A percentile compares a stretch with the other conserved stretches of the same genome.
Evolutionary conservation across 2,888 invertebrate species (phyloP).

Genomic region (Synanthedon formicaeformis): DNA sequence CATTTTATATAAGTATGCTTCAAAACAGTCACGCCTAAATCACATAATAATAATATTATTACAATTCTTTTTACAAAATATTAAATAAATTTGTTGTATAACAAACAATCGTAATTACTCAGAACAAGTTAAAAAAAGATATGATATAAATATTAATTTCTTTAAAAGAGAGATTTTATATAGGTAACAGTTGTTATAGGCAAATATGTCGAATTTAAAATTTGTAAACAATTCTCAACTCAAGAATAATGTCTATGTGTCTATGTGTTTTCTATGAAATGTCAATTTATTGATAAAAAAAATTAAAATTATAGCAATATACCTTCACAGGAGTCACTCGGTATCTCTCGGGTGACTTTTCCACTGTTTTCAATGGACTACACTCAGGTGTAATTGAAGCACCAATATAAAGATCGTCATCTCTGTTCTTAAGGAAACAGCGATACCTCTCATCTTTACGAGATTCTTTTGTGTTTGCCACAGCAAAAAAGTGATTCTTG

Average conservation of each 20-base stretch:
- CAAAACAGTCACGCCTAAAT: neutral
- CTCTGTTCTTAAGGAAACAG: constrained; percentile 93
- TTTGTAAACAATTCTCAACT: too few species aligned
- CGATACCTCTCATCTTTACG: constrained; percentile 94
- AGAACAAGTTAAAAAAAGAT: too few species aligned
- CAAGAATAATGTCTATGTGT: too few species aligned
- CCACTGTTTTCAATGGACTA: constrained; percentile 90
- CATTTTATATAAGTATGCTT: constrained; percentile 6
- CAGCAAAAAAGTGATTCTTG: constrained; percentile 96
- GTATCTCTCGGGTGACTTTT: constrained; percentile 91
- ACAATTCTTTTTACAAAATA: neutral
- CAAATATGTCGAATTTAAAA: too few species aligned
- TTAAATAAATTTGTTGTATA: neutral
- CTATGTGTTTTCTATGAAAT: neutral
- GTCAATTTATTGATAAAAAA: constrained; percentile 1
- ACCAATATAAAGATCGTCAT: constrained; percentile 92
- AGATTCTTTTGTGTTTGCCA: constrained; percentile 96
- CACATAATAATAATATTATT: neutral
- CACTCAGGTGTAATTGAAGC: constrained; percentile 96
- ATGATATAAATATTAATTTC: too few species aligned
- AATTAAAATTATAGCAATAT: neutral
- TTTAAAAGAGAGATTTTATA: too few species aligned
- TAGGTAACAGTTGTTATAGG: too few species aligned
- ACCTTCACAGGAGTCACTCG: constrained; percentile 83
- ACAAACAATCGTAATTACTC: too few species aligned